These are phyloP conservation scores for Siniperca undulata DNA, from an alignment of 2,797 vertebrate species.

Conservation along the genomic window DNA sequence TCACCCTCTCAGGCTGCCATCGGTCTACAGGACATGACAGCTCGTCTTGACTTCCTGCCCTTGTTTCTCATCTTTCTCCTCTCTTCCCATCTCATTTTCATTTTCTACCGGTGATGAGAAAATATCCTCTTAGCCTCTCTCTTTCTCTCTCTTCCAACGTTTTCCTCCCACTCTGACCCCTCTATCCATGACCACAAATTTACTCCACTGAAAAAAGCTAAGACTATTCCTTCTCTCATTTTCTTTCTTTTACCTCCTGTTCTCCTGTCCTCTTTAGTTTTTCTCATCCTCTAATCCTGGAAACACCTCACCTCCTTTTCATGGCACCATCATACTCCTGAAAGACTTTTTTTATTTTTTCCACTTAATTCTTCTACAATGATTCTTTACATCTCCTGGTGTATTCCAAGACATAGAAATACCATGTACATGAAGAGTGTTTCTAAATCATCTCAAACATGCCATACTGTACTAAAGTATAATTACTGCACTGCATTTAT, in stretches of 20 bases:
- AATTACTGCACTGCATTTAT: neutral
- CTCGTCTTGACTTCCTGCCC: slow-evolving; percentile 58
- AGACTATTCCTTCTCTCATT: neutral
- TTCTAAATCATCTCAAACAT: no score
- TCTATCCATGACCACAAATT: slow-evolving; percentile 2
- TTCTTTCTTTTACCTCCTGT: neutral
- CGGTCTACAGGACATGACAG: slow-evolving; percentile 57
- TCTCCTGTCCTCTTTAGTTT: neutral
- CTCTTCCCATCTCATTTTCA: slow-evolving; percentile 23
- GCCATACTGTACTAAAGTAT: neutral
- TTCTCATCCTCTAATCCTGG: slow-evolving; percentile 5
- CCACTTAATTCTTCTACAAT: neutral
- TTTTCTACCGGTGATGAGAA: slow-evolving; percentile 39
- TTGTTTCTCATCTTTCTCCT: slow-evolving; percentile 40
- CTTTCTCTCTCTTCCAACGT: neutral
- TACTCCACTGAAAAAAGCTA: neutral
- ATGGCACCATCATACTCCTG: neutral
- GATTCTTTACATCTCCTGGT: neutral
- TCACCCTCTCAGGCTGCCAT: slow-evolving; percentile 44
- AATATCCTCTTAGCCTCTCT: slow-evolving; percentile 12
- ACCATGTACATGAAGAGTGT: neutral
- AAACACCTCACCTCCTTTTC: slow-evolving; percentile 14
- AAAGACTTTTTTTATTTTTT: neutral
- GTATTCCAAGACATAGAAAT: neutral
- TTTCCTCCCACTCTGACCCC: slow-evolving; percentile 9